Conservation (phyloP, 1,140 invertebrate genomes). For the Mactra quadrangularis region DNA sequence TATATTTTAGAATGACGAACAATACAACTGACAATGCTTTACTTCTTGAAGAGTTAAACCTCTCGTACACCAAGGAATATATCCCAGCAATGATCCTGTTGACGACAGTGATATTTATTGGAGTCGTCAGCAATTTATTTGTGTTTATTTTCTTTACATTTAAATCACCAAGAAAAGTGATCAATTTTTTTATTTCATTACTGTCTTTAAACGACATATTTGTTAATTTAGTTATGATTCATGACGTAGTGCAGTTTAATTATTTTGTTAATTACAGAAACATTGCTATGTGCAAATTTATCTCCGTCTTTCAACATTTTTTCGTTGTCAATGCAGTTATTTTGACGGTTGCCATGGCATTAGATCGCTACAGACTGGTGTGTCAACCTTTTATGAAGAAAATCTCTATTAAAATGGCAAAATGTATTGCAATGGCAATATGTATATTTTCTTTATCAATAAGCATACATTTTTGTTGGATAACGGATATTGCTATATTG, state of each 20-base stretch:
- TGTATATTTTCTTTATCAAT: neutral
- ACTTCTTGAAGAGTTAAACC: neutral
- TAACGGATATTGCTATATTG: neutral
- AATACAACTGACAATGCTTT: too few species aligned
- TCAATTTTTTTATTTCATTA: neutral
- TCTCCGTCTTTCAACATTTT: neutral
- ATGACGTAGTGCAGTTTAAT: neutral
- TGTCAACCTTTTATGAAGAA: neutral
- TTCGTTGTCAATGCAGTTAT: neutral
- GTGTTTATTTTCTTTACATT: neutral
- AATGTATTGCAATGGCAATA: neutral
- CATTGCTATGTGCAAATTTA: neutral
- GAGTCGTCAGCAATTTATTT: neutral
- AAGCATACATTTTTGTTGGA: neutral
- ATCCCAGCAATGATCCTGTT: neutral
- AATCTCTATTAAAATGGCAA: neutral
- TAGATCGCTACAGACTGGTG: neutral
- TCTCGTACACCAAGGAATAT: neutral
- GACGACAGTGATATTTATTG: neutral
- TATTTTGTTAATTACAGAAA: conserved; percentile 17
- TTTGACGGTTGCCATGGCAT: neutral
- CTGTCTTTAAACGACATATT: neutral
- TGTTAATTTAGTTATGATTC: neutral
- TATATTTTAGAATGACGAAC: too few species aligned
- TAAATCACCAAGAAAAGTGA: neutral